These are phyloP conservation scores for Cataglyphis albicans DNA, from an alignment of 2,888 invertebrate genomes.

Conservation along the genomic window DNA sequence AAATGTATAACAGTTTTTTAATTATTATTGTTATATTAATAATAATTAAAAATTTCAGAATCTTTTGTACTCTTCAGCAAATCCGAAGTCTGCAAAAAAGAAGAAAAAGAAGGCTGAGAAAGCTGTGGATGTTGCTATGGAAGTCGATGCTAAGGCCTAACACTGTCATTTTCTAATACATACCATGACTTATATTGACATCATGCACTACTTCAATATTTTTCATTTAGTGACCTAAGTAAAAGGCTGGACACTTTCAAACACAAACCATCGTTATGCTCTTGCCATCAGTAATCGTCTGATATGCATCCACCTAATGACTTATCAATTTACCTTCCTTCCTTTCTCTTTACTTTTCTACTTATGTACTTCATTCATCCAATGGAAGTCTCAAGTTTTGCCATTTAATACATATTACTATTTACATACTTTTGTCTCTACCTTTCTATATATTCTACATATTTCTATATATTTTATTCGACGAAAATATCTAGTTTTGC, in stretches of 20 bases:
- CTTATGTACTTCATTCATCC: background rate
- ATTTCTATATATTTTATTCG: conserved; percentile 22
- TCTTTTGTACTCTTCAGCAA: conserved; percentile 92
- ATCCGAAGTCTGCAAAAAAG: conserved; percentile 94
- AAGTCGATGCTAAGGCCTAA: conserved; percentile 87
- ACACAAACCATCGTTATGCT: conserved; percentile 50
- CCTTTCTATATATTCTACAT: background rate
- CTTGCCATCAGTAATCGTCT: conserved; percentile 44
- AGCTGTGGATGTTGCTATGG: conserved; percentile 87
- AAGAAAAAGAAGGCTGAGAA: conserved; percentile 96
- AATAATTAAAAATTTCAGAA: conserved; percentile 86
- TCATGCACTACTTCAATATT: conserved; percentile 77
- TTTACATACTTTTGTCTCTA: background rate
- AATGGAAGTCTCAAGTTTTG: background rate
- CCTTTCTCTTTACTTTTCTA: background rate
- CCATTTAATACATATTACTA: background rate
- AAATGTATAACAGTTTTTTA: background rate
- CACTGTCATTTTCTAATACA: conserved; percentile 70
- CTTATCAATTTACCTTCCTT: background rate
- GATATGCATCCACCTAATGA: conserved; percentile 19
- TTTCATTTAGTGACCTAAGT: conserved; percentile 76
- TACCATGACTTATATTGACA: conserved; percentile 78
- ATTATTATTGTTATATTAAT: background rate
- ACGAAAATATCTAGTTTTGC: conserved; percentile 72
- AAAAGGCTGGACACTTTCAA: conserved; percentile 76